A percentile compares a stretch with the other conserved stretches of the same genome.
Evolutionary conservation across 2,888 invertebrate genomes (phyloP).

Genomic region (Geotrupes spiniger): DNA sequence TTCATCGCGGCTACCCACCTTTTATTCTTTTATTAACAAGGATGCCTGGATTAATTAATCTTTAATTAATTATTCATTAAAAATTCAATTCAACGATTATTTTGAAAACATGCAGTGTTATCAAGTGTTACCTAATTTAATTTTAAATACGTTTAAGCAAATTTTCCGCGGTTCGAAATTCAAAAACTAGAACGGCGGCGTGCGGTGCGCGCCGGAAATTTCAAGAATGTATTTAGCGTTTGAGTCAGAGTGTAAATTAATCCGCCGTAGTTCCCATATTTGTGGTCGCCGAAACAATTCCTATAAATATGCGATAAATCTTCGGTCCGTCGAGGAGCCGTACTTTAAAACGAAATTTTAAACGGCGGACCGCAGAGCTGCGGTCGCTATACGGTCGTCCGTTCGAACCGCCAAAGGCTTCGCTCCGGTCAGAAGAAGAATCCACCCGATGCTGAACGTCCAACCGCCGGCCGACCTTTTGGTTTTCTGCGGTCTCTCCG

Average conservation of each 20-base stretch:
- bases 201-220: no score
- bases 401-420: conserved; percentile 24
- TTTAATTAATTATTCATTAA: no score
- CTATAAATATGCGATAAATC: conserved; percentile 21
- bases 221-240: no score
- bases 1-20: no score
- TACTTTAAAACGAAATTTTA: conserved; percentile 20
- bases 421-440: no score
- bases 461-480: conserved; percentile 24
- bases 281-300: conserved; percentile 17
- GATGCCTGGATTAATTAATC: no score
- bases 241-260: background rate
- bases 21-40: no score
- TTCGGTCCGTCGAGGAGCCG: conserved; percentile 10
- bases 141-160: no score
- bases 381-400: conserved; percentile 20
- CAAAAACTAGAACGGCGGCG: no score
- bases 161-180: no score
- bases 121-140: no score
- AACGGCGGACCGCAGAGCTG: conserved; percentile 17
- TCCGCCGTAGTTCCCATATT: conserved; percentile 8
- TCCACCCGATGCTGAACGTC: conserved; percentile 28
- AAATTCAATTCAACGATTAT: background rate
- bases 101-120: background rate
- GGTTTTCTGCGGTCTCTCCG: conserved; percentile 26